These are phyloP conservation scores for Arrhamphus sclerolepis DNA, from an alignment of 2,797 vertebrate species.

Conservation along the genomic window DNA sequence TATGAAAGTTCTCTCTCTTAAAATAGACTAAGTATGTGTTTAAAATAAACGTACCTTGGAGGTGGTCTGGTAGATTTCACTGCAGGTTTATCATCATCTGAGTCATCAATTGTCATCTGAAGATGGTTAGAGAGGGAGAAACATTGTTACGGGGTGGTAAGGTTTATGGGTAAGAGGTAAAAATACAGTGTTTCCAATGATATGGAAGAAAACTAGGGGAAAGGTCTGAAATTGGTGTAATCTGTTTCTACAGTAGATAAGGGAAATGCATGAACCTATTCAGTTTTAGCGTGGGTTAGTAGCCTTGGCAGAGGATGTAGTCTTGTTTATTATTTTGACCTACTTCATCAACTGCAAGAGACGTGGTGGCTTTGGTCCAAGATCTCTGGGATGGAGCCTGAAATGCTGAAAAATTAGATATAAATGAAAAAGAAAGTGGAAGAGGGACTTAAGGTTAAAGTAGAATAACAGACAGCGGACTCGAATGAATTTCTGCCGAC, in stretches of 20 bases:
- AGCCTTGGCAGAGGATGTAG: too few relatives aligned
- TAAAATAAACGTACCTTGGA: conserved; percentile 45
- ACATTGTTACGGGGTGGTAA: neutral
- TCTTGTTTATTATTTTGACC: neutral
- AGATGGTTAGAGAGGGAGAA: conserved; percentile 21
- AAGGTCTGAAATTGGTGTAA: too few relatives aligned
- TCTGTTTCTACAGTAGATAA: too few relatives aligned
- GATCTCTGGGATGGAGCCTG: conserved; percentile 56
- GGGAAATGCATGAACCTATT: too few relatives aligned
- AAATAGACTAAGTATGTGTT: neutral
- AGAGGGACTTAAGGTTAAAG: neutral
- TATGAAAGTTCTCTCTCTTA: neutral
- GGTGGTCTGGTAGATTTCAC: conserved; percentile 34
- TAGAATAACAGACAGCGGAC: neutral
- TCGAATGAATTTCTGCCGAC: neutral
- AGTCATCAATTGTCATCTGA: conserved; percentile 73
- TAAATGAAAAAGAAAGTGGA: neutral
- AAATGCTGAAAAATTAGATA: conserved; percentile 56
- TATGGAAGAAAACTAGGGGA: too few relatives aligned
- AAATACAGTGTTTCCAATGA: too few relatives aligned
- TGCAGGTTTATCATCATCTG: conserved; percentile 67
- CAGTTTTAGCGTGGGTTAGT: too few relatives aligned
- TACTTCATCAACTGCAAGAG: conserved; percentile 61
- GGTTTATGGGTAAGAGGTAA: too few relatives aligned
- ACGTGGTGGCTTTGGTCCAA: conserved; percentile 18